Percentiles rank a stretch among this genome's conserved stretches.
Conservation (phyloP, 2,888 invertebrate species). For the Scelioninae gen. 2 region DNA sequence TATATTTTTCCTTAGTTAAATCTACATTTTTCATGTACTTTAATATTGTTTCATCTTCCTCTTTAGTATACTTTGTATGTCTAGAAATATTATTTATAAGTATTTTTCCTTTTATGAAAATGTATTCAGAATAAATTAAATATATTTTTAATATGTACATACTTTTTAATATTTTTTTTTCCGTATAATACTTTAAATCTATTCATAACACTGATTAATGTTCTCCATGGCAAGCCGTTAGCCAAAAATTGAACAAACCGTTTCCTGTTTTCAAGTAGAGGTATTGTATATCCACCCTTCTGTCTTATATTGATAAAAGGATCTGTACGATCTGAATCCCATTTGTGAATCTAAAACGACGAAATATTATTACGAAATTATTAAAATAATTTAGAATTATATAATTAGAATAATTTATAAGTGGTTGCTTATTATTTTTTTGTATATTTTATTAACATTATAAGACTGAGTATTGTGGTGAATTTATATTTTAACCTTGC, state of each 20-base stretch:
- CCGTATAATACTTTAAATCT: constrained; percentile 65
- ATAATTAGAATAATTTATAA: neutral
- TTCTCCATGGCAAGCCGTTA: constrained; percentile 67
- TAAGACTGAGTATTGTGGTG: no score
- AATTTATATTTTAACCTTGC: constrained; percentile 22
- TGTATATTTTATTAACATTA: neutral
- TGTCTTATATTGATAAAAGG: constrained; percentile 62
- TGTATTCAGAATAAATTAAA: no score
- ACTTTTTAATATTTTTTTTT: neutral
- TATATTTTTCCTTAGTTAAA: constrained; percentile 23
- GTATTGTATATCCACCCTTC: neutral
- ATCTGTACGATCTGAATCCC: constrained; percentile 62
- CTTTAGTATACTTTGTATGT: constrained; percentile 46
- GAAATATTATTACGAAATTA: neutral
- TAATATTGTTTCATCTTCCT: constrained; percentile 65
- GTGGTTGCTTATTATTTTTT: no score
- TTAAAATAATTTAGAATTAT: neutral
- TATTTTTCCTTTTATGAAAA: no score
- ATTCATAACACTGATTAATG: constrained; percentile 63
- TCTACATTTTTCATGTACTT: constrained; percentile 60
- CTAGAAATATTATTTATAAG: constrained; percentile 33
- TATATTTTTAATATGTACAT: neutral
- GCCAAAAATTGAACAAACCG: constrained; percentile 69
- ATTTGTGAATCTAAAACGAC: constrained; percentile 63
- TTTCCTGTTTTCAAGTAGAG: constrained; percentile 38